Base-by-base conservation (phyloP, 1,140 invertebrate species). In the Drosophila kurseongensis region DNA sequence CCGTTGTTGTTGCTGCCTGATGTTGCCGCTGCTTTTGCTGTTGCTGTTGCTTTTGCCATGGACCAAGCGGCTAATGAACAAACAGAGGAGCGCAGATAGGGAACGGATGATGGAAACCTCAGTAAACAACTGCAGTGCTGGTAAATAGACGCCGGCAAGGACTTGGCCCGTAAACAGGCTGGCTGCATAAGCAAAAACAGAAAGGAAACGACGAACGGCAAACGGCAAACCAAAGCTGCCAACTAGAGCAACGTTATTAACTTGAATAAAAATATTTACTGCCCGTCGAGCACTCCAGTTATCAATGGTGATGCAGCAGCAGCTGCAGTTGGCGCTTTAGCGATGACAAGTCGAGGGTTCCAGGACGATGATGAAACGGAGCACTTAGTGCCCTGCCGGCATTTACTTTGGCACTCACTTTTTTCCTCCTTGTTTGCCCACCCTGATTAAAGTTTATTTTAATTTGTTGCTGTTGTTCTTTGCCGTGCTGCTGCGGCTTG, bases 221-320 rank as follows among this genome's bases (percentile, higher is more conserved):
- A 75, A 75, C 57, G 60, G 67, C 68, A 78, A 56, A 69, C 81
- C 77, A 80, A 62, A 59, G 60, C 45, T 61, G 48, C 71, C 58
- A 63, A 77, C 58, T 75, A 79, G 62, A 76, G 84, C 84, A 80
- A 82, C 80, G 79, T 89, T 89, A 89, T 89, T 89, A 89, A 89
- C 84, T 89, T 84, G 80, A 89, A 89, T 89, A 84, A 89, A 89
- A 89, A 89, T 89, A 89, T 89, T 89, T 89, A 89, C 84, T 86
- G 83, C 59, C 69, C 78, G 82, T 86, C 83, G 77, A 86, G 83
- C 57, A 68, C 71, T 63, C 50, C 59, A 82, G 81, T 71, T 78
- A 85, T 77, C 78, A 80, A 75, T 77, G 74, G 54, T 58, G 69
- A 40, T 60, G 59, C 63, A 66, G 65, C 56, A 36, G 62, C 44